These are phyloP conservation scores for Osmerus mordax DNA, from an alignment of 2,113 vertebrate genomes.

Conservation along the genomic window DNA sequence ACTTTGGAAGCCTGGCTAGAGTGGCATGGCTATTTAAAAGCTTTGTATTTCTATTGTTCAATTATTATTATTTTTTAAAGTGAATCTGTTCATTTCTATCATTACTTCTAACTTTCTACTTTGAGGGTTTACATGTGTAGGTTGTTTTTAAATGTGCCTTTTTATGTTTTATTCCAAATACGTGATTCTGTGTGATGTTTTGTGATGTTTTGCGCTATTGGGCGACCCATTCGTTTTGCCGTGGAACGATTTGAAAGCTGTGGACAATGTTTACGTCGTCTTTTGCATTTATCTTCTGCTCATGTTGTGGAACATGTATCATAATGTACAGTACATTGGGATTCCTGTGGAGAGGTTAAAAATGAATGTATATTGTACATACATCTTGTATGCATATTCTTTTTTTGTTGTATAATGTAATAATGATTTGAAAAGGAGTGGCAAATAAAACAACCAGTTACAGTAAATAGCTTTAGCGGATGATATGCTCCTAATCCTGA, in stretches of 20 bases:
- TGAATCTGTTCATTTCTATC: neutral
- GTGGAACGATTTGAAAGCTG: constrained; percentile 45
- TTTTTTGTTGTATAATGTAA: constrained; percentile 49
- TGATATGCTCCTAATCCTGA: constrained; percentile 5
- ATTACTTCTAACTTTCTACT: constrained; percentile 10
- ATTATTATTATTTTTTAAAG: neutral
- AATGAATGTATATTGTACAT: constrained; percentile 77
- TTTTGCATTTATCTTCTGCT: constrained; percentile 37
- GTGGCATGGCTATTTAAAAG: neutral
- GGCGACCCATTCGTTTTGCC: constrained; percentile 20
- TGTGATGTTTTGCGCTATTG: constrained; percentile 27
- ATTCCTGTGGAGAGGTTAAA: constrained; percentile 37
- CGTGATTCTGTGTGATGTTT: constrained; percentile 29
- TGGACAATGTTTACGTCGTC: constrained; percentile 72
- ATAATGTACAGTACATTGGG: constrained; percentile 67
- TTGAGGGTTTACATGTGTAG: constrained; percentile 9
- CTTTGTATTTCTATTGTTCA: neutral
- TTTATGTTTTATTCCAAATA: constrained; percentile 1
- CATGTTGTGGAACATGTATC: constrained; percentile 60
- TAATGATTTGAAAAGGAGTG: constrained; percentile 38
- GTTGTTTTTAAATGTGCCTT: neutral
- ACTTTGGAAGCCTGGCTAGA: too few relatives aligned
- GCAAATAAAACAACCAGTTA: constrained; percentile 56
- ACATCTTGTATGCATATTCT: constrained; percentile 30
- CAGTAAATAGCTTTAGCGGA: neutral